These are phyloP conservation scores for Microdon myrmicae DNA, from an alignment of 2,888 invertebrate genomes.

Conservation along the genomic window DNA sequence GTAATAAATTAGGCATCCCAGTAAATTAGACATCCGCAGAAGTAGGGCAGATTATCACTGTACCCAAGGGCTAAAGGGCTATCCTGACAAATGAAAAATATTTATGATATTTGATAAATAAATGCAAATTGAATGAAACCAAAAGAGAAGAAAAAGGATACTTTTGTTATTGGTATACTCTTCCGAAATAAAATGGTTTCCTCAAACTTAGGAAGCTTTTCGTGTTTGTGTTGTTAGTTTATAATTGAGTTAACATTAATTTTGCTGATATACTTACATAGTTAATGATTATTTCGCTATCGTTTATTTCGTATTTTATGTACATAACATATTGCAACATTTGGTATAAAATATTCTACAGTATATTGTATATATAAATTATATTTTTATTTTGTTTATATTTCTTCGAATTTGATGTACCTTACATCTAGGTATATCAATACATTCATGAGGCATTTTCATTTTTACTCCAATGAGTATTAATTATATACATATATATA, in stretches of 20 bases:
- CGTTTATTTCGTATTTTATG: constrained; percentile 24
- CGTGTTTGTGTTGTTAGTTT: neutral
- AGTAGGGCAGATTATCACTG: no score
- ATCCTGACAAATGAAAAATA: no score
- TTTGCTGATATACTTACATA: constrained; percentile 4
- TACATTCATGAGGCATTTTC: constrained; percentile 40
- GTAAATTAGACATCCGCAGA: no score
- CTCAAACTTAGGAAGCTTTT: neutral
- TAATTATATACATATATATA: constrained; percentile 9
- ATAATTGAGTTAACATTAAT: constrained; percentile 6
- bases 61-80: no score
- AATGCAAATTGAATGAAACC: no score
- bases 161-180: no score
- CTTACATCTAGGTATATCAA: constrained; percentile 38
- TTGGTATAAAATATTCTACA: constrained; percentile 52
- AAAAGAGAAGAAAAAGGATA: no score
- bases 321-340: constrained; percentile 51
- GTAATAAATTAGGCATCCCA: no score
- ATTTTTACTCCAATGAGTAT: constrained; percentile 11
- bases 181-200: no score
- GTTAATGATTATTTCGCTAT: constrained; percentile 1
- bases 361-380: constrained; percentile 6
- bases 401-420: constrained; percentile 2
- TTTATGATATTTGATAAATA: no score
- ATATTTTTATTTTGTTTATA: constrained; percentile 4